Evolutionary conservation across 2,888 invertebrate species (phyloP), one percentile per base, ranked within the genome.

Genomic region (Ryuthela nishihirai): DNA sequence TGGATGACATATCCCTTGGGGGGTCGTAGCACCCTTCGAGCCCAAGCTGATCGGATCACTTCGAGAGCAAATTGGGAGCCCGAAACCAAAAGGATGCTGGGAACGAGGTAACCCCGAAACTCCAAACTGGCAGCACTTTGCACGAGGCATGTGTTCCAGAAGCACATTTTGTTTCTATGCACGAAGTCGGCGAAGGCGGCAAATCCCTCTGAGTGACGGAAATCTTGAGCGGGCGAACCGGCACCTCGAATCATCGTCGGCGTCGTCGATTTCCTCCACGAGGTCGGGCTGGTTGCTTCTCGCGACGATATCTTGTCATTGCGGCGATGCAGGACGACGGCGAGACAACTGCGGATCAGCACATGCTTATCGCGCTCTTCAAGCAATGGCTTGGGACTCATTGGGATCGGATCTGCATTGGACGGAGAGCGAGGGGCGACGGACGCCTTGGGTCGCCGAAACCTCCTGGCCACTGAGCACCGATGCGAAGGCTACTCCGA

Each of bases 1-100:
- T 86, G 85, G 72, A 95, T 93, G 72, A 85, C 82, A 79, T 90
- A 94, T 65, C 92, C 90, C 36, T 87, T 85, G n/a, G 95, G 94
- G 38, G 94, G 88, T 74, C 92, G 89, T 44, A 97, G 82, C 45
- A 94, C 91, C 71, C 93, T 85, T 62, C 93, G 80, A 10, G 92
- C 85, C 84, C 92, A 95, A 32, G 94, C 94, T 56, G 88, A 87
- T 61, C 93, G 82, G 54, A 95, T 75, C 54, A 87, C 83, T 75
- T 88, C 92, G 69, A 94, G 78, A 55, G 90, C 90, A 69, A 90
- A 84, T 55, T 90, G 87, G 65, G 87, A 85, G n/a, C 91, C 91
- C 36, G 85, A 85, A 61, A 95, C 88, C 71, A 95, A 81, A 50
- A 95, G 79, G 66, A 92, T 88, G 23, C 24, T 20, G 3, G 94